These are phyloP conservation scores for Panagrolaimus sp. DNA, from an alignment of 1,140 invertebrate species.

Conservation along the genomic window DNA sequence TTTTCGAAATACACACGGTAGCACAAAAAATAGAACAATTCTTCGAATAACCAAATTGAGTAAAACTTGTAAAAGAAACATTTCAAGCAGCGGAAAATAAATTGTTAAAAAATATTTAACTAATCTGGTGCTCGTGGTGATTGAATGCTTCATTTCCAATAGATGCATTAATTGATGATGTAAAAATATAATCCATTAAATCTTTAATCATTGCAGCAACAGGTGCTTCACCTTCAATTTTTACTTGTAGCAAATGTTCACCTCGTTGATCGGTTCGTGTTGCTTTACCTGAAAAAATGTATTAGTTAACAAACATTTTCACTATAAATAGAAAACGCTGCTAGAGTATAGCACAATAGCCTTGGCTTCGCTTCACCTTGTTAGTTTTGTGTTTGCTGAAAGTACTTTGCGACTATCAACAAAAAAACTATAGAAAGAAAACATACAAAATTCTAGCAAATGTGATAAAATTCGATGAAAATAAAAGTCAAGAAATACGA, in stretches of 20 bases:
- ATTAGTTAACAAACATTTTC: too few species aligned
- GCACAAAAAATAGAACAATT: slow-evolving; percentile 15
- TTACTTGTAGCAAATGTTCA: not conserved
- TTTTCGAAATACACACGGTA: slow-evolving; percentile 19
- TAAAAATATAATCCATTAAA: slow-evolving; percentile 19
- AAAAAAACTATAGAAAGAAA: too few species aligned
- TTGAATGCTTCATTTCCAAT: slow-evolving; percentile 12
- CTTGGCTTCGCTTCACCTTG: too few species aligned
- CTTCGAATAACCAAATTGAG: slow-evolving; percentile 24
- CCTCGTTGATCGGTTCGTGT: slow-evolving; percentile 12
- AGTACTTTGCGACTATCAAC: too few species aligned
- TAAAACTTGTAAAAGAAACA: slow-evolving; percentile 21
- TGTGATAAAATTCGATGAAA: slow-evolving; percentile 1
- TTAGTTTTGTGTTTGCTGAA: too few species aligned
- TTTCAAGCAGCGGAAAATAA: not conserved
- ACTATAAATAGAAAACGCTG: too few species aligned
- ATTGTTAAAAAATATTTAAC: slow-evolving; percentile 9
- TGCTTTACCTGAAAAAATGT: slow-evolving; percentile 5
- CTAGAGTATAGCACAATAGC: too few species aligned
- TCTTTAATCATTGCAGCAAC: slow-evolving; percentile 21
- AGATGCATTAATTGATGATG: slow-evolving; percentile 11
- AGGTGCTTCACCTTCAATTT: slow-evolving; percentile 15
- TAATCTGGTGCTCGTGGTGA: not conserved
- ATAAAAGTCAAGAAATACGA: slow-evolving; percentile 15
- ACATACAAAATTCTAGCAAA: not conserved